Percentiles rank a stretch among this genome's conserved stretches.
Conservation (phyloP, 1,140 invertebrate genomes). For the Heliconius eleuchia region DNA sequence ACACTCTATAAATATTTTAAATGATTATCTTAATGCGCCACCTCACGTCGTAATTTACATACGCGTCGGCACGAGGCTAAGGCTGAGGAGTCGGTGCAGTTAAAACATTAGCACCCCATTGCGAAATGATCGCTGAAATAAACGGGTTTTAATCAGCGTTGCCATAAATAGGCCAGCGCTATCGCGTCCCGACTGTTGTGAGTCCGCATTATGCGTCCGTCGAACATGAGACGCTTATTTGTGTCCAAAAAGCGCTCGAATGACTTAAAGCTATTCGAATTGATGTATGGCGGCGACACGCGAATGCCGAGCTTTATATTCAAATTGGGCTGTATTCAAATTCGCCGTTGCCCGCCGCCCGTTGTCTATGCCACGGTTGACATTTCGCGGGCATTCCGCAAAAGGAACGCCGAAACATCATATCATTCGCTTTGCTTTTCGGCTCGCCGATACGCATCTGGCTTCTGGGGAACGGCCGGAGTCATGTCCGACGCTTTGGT, state of each 20-base stretch:
- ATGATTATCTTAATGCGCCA: constrained; percentile 69
- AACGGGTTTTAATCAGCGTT: constrained; percentile 46
- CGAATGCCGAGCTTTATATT: constrained; percentile 77
- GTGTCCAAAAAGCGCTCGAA: constrained; percentile 76
- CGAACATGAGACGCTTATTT: constrained; percentile 75
- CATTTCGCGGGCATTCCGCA: constrained; percentile 73
- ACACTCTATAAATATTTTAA: constrained; percentile 78
- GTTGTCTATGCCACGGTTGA: constrained; percentile 74
- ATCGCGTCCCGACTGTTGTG: constrained; percentile 30
- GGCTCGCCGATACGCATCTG: constrained; percentile 76
- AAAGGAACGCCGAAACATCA: constrained; percentile 73
- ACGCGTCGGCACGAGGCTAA: constrained; percentile 31
- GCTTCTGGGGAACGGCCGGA: constrained; percentile 53
- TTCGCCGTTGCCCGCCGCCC: constrained; percentile 61
- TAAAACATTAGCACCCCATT: constrained; percentile 55
- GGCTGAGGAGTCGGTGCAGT: constrained; percentile 37
- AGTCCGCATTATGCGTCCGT: constrained; percentile 66
- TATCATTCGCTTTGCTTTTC: constrained; percentile 72
- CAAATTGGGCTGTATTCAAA: constrained; percentile 76
- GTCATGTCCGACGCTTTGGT: constrained; percentile 48
- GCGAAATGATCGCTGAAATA: constrained; percentile 49
- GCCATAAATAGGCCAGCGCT: constrained; percentile 52
- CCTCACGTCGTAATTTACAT: constrained; percentile 61
- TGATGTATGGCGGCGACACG: constrained; percentile 75
- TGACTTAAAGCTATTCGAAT: constrained; percentile 72